A percentile compares a stretch with the other conserved stretches of the same genome.
These are phyloP conservation scores for Drosophila acutilabella DNA, from an alignment of 2,888 invertebrate species.

Conservation along the genomic window DNA sequence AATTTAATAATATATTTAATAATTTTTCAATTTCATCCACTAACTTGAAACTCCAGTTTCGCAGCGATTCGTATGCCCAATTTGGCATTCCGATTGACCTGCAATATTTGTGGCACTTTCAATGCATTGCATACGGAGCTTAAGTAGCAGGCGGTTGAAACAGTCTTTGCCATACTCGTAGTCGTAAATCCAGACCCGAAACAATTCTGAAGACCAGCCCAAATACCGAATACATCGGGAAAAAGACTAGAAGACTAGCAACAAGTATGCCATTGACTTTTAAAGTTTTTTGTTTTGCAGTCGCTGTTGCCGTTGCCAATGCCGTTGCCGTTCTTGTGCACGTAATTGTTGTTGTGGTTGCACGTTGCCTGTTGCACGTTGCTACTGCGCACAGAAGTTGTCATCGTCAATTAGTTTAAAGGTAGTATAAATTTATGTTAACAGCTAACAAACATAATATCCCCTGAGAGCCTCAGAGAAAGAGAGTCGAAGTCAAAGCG, in stretches of 20 bases:
- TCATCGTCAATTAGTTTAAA: constrained; percentile 75
- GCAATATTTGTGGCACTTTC: constrained; percentile 34
- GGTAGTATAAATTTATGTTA: constrained; percentile 74
- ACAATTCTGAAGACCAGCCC: constrained; percentile 54
- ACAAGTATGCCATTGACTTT: constrained; percentile 54
- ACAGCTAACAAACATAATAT: constrained; percentile 66
- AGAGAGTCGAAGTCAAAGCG: constrained; percentile 37
- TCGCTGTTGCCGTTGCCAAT: constrained; percentile 12
- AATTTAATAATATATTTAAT: neutral
- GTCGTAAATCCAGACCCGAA: constrained; percentile 54
- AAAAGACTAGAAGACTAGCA: constrained; percentile 37
- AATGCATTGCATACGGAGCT: constrained; percentile 15
- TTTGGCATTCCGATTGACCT: constrained; percentile 26
- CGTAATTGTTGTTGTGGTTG: constrained; percentile 46
- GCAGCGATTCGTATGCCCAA: constrained; percentile 8
- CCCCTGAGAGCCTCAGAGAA: constrained; percentile 29
- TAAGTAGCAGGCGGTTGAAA: constrained; percentile 12
- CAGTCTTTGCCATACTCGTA: constrained; percentile 1
- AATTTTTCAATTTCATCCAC: neutral
- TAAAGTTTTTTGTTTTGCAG: constrained; percentile 18
- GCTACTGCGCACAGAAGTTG: constrained; percentile 56
- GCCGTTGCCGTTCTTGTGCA: constrained; percentile 20
- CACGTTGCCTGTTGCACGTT: constrained; percentile 28
- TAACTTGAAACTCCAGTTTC: neutral
- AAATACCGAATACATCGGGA: constrained; percentile 18